These are phyloP conservation scores for Ochlodes sylvanus DNA, from an alignment of 2,888 invertebrate species.

Conservation along the genomic window DNA sequence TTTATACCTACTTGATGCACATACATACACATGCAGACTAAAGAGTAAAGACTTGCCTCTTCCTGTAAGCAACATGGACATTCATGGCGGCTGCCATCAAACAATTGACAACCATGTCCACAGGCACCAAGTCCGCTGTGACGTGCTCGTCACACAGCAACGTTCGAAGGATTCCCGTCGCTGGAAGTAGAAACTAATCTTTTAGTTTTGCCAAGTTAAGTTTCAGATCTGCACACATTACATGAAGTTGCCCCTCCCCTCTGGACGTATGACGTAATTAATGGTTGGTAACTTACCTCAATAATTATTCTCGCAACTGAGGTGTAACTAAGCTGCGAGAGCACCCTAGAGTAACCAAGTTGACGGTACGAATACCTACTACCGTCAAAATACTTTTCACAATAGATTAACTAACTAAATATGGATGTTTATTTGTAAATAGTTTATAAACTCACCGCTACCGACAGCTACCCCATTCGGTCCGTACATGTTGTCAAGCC, in stretches of 20 bases:
- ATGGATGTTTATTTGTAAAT: neutral
- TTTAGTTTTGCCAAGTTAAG: too few species aligned
- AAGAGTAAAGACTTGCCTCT: conserved; percentile 53
- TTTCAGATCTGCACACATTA: too few species aligned
- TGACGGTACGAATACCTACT: too few species aligned
- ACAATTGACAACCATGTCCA: conserved; percentile 89
- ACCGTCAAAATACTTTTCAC: too few species aligned
- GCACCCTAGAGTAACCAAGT: too few species aligned
- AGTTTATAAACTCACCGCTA: conserved; percentile 63
- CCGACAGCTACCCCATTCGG: conserved; percentile 87
- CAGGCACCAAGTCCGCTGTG: conserved; percentile 91
- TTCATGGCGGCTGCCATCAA: conserved; percentile 87
- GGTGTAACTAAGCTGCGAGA: too few species aligned
- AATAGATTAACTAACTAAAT: neutral
- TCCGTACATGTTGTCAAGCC: conserved; percentile 93
- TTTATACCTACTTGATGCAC: too few species aligned
- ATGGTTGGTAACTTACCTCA: too few species aligned
- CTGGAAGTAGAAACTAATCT: conserved; percentile 49
- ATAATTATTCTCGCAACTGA: too few species aligned
- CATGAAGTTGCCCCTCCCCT: too few species aligned
- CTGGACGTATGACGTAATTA: too few species aligned
- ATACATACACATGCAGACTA: too few species aligned
- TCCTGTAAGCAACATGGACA: conserved; percentile 72
- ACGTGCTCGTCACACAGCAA: conserved; percentile 85
- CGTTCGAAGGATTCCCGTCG: conserved; percentile 88